Evolutionary conservation across 2,888 invertebrate species (phyloP).

Genomic region (Bellardia bayeri): DNA sequence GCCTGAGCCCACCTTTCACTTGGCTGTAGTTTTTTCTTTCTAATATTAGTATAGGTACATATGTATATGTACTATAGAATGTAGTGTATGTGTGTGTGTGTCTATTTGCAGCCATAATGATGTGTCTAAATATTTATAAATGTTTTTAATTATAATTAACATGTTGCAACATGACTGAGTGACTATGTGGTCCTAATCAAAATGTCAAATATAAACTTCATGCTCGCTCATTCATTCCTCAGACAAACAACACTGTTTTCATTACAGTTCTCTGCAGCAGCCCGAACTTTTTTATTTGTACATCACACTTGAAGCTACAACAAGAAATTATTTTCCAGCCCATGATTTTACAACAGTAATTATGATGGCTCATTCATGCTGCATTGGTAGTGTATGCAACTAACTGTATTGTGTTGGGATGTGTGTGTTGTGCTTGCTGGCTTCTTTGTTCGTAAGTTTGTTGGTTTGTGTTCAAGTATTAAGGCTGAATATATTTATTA

Average conservation of each 20-base stretch:
- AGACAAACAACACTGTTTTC: not conserved
- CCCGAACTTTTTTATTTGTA: not conserved
- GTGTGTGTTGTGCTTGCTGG: not conserved
- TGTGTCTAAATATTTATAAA: slow-evolving; percentile 49
- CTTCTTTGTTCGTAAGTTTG: not conserved
- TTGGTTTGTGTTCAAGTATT: slow-evolving; percentile 14
- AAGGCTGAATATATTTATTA: slow-evolving; percentile 52
- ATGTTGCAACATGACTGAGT: slow-evolving; percentile 67
- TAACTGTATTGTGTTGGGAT: not conserved
- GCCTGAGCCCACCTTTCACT: slow-evolving; percentile 60
- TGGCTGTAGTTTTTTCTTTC: slow-evolving; percentile 23
- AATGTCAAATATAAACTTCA: slow-evolving; percentile 67
- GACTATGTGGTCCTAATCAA: slow-evolving; percentile 63
- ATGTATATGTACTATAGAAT: not conserved
- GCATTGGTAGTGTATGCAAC: not conserved
- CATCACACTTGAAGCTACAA: not conserved
- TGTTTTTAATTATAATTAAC: slow-evolving; percentile 61
- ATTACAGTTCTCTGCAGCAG: not conserved
- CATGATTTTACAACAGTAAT: slow-evolving; percentile 42
- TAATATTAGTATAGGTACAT: not conserved
- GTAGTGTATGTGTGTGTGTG: not conserved
- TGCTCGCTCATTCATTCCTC: slow-evolving; percentile 25
- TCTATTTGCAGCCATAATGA: slow-evolving; percentile 19
- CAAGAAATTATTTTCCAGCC: slow-evolving; percentile 32
- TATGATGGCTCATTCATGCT: slow-evolving; percentile 1